Conservation (phyloP, 2,113 vertebrate genomes). For the Brachypteracias leptosomus region DNA sequence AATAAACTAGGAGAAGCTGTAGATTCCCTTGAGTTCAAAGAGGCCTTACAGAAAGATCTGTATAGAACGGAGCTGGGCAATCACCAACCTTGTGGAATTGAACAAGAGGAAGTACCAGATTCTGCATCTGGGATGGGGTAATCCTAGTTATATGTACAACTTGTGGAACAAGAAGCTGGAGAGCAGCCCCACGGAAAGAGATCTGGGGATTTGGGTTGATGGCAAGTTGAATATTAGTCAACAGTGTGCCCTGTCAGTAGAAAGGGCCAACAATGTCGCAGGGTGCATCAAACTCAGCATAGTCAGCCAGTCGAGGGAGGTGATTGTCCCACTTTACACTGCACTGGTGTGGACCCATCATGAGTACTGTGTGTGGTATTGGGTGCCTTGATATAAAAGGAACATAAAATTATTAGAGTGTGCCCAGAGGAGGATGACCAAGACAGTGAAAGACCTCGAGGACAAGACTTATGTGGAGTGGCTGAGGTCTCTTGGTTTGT, state of each 20-base stretch:
- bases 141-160: background rate
- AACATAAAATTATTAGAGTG: background rate
- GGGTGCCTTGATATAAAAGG: background rate
- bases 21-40: background rate
- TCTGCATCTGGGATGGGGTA: background rate
- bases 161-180: background rate
- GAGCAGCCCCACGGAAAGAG: background rate
- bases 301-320: rapidly evolving
- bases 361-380: background rate
- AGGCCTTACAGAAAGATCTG: background rate
- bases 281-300: background rate
- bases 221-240: background rate
- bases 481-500: background rate
- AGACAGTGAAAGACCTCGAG: background rate
- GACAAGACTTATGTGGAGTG: rapidly evolving
- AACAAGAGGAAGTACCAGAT: background rate
- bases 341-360: background rate
- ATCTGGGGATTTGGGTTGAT: background rate
- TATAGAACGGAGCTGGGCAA: background rate
- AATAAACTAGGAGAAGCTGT: background rate
- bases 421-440: background rate
- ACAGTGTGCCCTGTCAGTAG: background rate
- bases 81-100: background rate
- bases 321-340: too few species aligned
- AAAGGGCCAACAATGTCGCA: rapidly evolving